Base-by-base conservation (phyloP, 2,797 vertebrate species). In the Bovichtus variegatus region DNA sequence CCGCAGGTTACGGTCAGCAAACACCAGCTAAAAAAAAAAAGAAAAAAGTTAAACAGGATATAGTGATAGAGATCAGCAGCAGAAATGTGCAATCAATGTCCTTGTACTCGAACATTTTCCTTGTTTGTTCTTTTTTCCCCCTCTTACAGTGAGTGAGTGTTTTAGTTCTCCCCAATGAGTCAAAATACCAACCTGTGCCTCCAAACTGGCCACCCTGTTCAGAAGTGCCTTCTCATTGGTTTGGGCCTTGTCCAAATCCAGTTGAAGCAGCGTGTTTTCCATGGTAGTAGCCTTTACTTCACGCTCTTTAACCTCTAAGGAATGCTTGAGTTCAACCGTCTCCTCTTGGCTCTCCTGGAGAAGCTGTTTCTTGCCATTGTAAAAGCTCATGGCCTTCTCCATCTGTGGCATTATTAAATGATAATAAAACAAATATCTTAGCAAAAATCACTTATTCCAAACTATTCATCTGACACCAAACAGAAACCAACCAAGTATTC, bases 301-400 rank as follows among this genome's bases (percentile, higher is more conserved):
- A 9, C 86, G 87, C 83, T 95, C 95, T 50, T 94, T 94, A 3
- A 89, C 83, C 23, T 94, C 92, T 16, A 96, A 66, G 19, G 90
- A 84, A 4, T 60, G 78, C 50, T 96, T 95, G 36, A 96, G 83
- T 13, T 84, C 87, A 69, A 87, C 86, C 47, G 96, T 87, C 76
- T 95, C 94, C 61, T 96, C 95, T 3, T 89, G 90, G 83, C 96
- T 92, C 53, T 98, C 95, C 71, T 96, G 95, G 67, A 96, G 96
- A 89, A 97, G 96, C 89, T 97, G 94, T 74, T 98, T 99, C 92
- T 97, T 98, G 15, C 90, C 87, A 0, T 96, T 96, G 2, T 98
- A 98, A 82, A 97, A 90, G 8, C 75, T 95, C 73, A 94, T 94
- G 2, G 97, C 97, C 65, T 97, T 98, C 82, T 98, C 97, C 94